Percentiles rank a stretch among this genome's conserved stretches.
phyloP scores from a whole-genome alignment of 1,140 invertebrate genomes.

The Nixonia krombeini region DNA sequence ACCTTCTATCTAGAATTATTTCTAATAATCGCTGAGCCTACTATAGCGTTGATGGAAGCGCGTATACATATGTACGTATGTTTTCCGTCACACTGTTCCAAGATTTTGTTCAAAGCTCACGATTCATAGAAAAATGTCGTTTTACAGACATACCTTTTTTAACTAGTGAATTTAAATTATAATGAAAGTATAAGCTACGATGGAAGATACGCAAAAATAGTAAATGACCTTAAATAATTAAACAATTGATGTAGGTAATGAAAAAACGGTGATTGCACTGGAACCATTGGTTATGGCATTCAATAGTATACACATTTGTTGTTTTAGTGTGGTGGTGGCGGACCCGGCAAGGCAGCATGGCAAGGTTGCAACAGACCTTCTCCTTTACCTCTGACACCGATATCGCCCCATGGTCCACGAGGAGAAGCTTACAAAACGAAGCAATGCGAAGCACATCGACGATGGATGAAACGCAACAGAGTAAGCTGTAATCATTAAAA shows the following conservation, averaged over 20 bases:
- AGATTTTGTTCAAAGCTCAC: too few relatives aligned
- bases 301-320: constrained; percentile 13
- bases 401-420: constrained; percentile 59
- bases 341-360: constrained; percentile 83
- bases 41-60: constrained; percentile 10
- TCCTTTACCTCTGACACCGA: constrained; percentile 62
- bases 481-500: too few relatives aligned
- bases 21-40: constrained; percentile 13
- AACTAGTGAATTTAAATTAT: too few relatives aligned
- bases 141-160: too few relatives aligned
- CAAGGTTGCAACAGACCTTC: constrained; percentile 82
- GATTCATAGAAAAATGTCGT: too few relatives aligned
- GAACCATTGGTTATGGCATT: too few relatives aligned
- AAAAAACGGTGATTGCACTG: too few relatives aligned
- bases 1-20: neutral
- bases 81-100: constrained; percentile 11
- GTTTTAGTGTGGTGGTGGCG: constrained; percentile 65
- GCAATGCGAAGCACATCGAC: constrained; percentile 77
- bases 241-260: too few relatives aligned
- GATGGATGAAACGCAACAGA: constrained; percentile 88
- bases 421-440: constrained; percentile 78
- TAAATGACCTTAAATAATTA: too few relatives aligned
- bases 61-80: constrained; percentile 24
- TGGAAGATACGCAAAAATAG: too few relatives aligned
- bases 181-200: too few relatives aligned